Conservation (phyloP, 2,888 invertebrate species). For the Caenorhabditis plicata region DNA sequence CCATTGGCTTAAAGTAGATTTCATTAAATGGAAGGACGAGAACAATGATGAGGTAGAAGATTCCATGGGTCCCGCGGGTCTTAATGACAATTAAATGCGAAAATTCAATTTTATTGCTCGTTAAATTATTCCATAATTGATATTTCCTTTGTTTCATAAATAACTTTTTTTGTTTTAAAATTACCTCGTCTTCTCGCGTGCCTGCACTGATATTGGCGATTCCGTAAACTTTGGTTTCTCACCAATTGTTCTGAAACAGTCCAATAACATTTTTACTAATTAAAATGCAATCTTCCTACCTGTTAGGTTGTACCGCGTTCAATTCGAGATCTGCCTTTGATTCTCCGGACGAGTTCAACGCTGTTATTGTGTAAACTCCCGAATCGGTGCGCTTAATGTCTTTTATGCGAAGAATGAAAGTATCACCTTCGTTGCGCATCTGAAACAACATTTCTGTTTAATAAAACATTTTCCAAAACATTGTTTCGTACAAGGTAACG, state of each 20-base stretch:
- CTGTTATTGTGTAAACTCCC: slow-evolving; percentile 51
- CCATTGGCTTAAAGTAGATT: slow-evolving; percentile 77
- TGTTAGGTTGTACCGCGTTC: slow-evolving; percentile 33
- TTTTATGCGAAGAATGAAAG: slow-evolving; percentile 49
- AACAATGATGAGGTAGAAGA: slow-evolving; percentile 81
- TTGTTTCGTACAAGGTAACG: slow-evolving; percentile 33
- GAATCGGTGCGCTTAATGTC: slow-evolving; percentile 43
- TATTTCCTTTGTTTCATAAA: too few relatives aligned
- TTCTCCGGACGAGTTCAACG: slow-evolving; percentile 50
- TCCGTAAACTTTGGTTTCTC: slow-evolving; percentile 51
- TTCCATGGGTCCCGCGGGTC: slow-evolving; percentile 6
- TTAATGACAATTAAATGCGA: too few relatives aligned
- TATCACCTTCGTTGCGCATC: slow-evolving; percentile 50
- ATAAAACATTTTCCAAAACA: neutral
- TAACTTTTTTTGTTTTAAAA: too few relatives aligned
- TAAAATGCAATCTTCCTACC: slow-evolving; percentile 8
- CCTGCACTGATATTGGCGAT: slow-evolving; percentile 53
- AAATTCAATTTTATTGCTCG: too few relatives aligned
- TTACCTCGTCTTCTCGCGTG: slow-evolving; percentile 35
- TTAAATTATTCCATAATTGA: too few relatives aligned
- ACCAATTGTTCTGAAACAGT: slow-evolving; percentile 25
- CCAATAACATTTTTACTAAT: neutral
- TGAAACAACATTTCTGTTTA: slow-evolving; percentile 9
- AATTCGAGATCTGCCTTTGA: slow-evolving; percentile 35
- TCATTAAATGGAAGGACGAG: slow-evolving; percentile 96